Base-by-base conservation (phyloP, 2,888 invertebrate species). In the Drosophila pseudotakahashii region DNA sequence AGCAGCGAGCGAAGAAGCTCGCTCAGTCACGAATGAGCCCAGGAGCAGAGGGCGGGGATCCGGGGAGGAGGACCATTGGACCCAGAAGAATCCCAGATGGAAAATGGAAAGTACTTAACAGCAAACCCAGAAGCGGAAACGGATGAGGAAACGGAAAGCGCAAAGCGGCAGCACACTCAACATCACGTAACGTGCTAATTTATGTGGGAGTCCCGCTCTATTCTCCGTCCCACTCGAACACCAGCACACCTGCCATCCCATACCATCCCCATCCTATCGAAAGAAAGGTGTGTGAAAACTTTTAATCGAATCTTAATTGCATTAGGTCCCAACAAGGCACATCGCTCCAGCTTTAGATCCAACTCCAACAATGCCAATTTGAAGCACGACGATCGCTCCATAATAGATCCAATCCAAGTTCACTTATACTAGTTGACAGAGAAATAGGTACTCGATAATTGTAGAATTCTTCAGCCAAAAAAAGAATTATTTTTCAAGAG, bases 251-350 rank as follows among this genome's bases (percentile, higher is more conserved):
- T 55, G 51, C 34, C 41, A 11, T 4, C 19, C 14, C 7, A 7
- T 16, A 26, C 34, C 10, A 34, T 34, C 16, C 16, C 34, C 34
- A 34, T 16, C 14, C 16, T 7, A 16, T 14, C 13, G 9, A 1
- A 3, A 0, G 26, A 34, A 51, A 72, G 75, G 71, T 74, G 85
- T 89, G 89, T 76, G 82, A 87, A 78, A 74, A 78, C 79, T 79
- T 89, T 89, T 89, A 89, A 89, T 89, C 77, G 84, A 73, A 79
- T 78, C 82, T 88, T 89, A 88, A 88, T 88, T 88, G 76, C 81
- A 78, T 80, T 75, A 74, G 60, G 44, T 63, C 88, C 48, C 66
- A 77, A 84, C 71, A 72, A 77, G 88, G 79, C 72, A 55, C 77
- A 82, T 82, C 64, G 71, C 66, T 81, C 63, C 63, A 53, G 53